These are phyloP conservation scores for Zophobas atratus DNA, from an alignment of 1,140 invertebrate genomes.

Conservation along the genomic window DNA sequence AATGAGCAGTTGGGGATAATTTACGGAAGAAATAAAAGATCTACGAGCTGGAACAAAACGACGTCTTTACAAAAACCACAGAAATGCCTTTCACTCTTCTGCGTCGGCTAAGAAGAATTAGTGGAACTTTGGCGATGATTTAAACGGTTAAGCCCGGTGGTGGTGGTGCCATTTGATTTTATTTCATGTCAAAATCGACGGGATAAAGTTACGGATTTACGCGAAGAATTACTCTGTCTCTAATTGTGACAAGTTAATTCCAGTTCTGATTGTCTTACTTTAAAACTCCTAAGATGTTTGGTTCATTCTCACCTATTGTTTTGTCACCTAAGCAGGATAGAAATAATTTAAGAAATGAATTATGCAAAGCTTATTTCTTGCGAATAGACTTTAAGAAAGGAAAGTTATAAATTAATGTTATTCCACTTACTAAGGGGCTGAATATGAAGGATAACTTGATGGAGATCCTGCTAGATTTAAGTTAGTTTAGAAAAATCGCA, in stretches of 20 bases:
- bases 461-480: no score
- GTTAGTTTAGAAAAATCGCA: no score
- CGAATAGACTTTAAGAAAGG: no score
- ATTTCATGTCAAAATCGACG: conserved; percentile 27
- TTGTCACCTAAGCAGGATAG: neutral
- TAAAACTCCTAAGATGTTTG: conserved; percentile 16
- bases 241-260: conserved; percentile 28
- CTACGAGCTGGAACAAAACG: neutral
- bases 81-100: conserved; percentile 16
- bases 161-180: conserved; percentile 31
- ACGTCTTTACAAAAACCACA: conserved; percentile 18
- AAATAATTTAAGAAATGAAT: neutral
- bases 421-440: no score
- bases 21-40: conserved; percentile 17
- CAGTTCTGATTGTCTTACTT: conserved; percentile 6
- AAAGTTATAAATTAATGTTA: no score
- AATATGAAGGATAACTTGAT: no score
- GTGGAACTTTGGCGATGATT: conserved; percentile 29
- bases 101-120: conserved; percentile 17
- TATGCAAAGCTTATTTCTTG: neutral
- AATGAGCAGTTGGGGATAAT: conserved; percentile 8
- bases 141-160: conserved; percentile 21
- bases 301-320: conserved; percentile 20
- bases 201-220: conserved; percentile 31
- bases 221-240: conserved; percentile 25